Evolutionary conservation across 2,797 vertebrate genomes (phyloP).

Genomic region (Vipera ursinii): DNA sequence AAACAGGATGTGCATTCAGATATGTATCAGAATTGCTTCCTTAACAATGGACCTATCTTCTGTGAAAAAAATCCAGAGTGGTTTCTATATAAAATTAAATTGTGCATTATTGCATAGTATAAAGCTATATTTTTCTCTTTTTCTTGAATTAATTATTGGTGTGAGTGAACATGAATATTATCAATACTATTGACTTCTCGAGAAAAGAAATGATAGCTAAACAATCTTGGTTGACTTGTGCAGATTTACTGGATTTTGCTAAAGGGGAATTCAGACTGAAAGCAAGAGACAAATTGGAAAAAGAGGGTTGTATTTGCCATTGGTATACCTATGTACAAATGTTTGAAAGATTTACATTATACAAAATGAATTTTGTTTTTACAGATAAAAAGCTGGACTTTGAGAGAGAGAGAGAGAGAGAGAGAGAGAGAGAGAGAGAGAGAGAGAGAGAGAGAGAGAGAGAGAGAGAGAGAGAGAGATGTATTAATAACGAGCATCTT

Average conservation of each 20-base stretch:
- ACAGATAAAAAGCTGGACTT: not conserved
- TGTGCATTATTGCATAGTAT: not conserved
- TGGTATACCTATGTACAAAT: not conserved
- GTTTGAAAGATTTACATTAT: not conserved
- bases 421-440: too few species aligned
- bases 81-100: not conserved
- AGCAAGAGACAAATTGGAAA: not conserved
- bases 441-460: too few species aligned
- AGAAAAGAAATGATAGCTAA: not conserved
- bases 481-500: not conserved
- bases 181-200: not conserved
- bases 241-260: not conserved
- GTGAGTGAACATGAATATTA: not conserved
- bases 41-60: not conserved
- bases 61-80: not conserved
- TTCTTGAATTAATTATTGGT: not conserved
- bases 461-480: not conserved
- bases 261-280: not conserved
- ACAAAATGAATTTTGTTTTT: not conserved
- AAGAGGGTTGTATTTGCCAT: not conserved
- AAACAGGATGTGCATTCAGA: not conserved
- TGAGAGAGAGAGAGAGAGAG: too few species aligned
- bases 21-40: not conserved
- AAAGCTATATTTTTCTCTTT: not conserved
- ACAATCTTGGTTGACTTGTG: not conserved